phyloP scores from a whole-genome alignment of 2,888 invertebrate genomes.

The Hemicrepidius hirtus region DNA sequence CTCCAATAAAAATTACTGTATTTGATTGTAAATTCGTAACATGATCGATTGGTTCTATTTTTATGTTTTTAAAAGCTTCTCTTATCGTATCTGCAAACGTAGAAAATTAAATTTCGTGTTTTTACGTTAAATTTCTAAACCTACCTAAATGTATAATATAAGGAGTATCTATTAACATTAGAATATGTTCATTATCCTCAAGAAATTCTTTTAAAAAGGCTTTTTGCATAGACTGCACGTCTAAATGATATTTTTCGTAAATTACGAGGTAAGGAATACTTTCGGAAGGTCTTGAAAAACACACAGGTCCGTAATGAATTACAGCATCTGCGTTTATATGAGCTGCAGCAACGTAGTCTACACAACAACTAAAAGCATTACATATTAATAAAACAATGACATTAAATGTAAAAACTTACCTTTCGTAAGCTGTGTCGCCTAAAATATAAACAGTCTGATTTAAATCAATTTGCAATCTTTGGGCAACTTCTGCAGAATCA shows the following conservation, averaged over 20 bases:
- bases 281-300: conserved; percentile 82
- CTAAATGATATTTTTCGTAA: conserved; percentile 78
- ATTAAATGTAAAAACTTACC: conserved; percentile 70
- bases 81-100: not conserved
- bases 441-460: conserved; percentile 83
- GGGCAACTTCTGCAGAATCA: conserved; percentile 81
- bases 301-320: conserved; percentile 94
- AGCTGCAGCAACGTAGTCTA: conserved; percentile 92
- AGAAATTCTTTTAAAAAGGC: conserved; percentile 66
- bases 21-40: conserved; percentile 62
- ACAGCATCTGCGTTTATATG: conserved; percentile 90
- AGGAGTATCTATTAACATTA: conserved; percentile 81
- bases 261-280: conserved; percentile 86
- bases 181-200: conserved; percentile 70
- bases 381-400: conserved; percentile 69
- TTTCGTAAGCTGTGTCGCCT: conserved; percentile 94
- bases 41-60: not conserved
- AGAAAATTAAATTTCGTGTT: conserved; percentile 5
- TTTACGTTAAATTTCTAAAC: not conserved
- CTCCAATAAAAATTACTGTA: conserved; percentile 75
- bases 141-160: conserved; percentile 79
- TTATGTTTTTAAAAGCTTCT: not conserved
- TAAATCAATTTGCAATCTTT: conserved; percentile 72
- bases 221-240: conserved; percentile 71
- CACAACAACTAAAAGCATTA: conserved; percentile 83